A percentile compares a stretch with the other conserved stretches of the same genome.
These are phyloP conservation scores for Chaetorhynchus papuensis DNA, from an alignment of 2,113 vertebrate genomes.

Conservation along the genomic window DNA sequence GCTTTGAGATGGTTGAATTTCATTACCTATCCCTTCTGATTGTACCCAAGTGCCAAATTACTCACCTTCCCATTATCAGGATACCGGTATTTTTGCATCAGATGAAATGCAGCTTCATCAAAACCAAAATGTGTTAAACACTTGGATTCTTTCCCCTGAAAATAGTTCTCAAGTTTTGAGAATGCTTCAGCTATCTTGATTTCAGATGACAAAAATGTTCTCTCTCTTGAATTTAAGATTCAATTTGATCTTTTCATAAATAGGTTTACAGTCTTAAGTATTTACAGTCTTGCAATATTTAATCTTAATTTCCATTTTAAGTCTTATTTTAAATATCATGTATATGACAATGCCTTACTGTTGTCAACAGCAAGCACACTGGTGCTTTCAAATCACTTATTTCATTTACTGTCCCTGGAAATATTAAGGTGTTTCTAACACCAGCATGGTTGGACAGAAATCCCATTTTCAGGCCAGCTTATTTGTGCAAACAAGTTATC, in stretches of 20 bases:
- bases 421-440: background rate
- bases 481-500: background rate
- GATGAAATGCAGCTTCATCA: background rate
- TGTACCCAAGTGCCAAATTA: background rate
- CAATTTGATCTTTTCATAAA: background rate
- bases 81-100: background rate
- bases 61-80: background rate
- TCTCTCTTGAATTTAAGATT: background rate
- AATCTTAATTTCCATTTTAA: background rate
- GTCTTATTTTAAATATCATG: background rate
- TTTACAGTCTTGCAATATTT: background rate
- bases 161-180: background rate
- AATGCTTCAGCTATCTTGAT: background rate
- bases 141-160: background rate
- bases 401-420: background rate
- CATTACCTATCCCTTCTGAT: background rate
- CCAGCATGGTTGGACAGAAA: background rate
- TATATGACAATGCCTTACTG: background rate
- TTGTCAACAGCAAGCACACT: background rate
- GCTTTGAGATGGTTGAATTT: background rate
- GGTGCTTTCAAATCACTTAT: background rate
- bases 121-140: background rate
- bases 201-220: background rate
- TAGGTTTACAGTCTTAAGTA: background rate
- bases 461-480: background rate